Base-by-base conservation (phyloP, 1,140 invertebrate genomes). In the Aphaenogaster floridana region DNA sequence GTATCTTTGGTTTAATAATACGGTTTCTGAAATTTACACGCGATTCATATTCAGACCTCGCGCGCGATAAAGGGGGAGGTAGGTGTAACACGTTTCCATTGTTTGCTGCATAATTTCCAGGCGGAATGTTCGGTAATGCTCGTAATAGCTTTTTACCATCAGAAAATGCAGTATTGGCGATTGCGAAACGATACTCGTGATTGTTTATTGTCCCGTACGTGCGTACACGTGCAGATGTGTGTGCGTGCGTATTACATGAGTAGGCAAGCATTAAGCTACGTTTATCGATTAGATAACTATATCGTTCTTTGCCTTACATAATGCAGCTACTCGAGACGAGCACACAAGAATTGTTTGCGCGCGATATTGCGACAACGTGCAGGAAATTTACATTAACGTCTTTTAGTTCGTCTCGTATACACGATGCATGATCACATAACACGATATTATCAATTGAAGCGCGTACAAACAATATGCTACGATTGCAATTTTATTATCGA, bases 281-380 rank as follows among this genome's bases (percentile, higher is more conserved):
- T 84, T 11, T 76, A 84, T 84, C 71, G 80, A 84, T 84, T 76
- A 84, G 54, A 74, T 76, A 84, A 84, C 68, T 76, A 84, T 63
- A 74, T 84, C 57, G 69, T 76, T 84, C 68, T 76, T 83, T 72
- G 79, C 39, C 42, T 74, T 63, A 76, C n/a, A 76, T 84, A 74
- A 84, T 76, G 69, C 80, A 74, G 42, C 54, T 74, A 76, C 80
- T 84, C 15, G 42, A 84, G 80, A 74, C n/a, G 80, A 84, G 54
- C 80, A 74, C 34, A 84, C 80, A 63, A 63, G 54, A 61, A 84
- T 39, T 74, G 80, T 84, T 76, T 84, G 42, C 80, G 2, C 28
- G 57, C 39, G 42, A 63, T 84, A 84, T 84, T 84, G 69, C 80
- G 42, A 68, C 34, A 34, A 9, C 34, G n/a, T 34, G 68, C 54